These are phyloP conservation scores for Maniola hyperantus DNA, from an alignment of 2,888 invertebrate species.

Conservation along the genomic window DNA sequence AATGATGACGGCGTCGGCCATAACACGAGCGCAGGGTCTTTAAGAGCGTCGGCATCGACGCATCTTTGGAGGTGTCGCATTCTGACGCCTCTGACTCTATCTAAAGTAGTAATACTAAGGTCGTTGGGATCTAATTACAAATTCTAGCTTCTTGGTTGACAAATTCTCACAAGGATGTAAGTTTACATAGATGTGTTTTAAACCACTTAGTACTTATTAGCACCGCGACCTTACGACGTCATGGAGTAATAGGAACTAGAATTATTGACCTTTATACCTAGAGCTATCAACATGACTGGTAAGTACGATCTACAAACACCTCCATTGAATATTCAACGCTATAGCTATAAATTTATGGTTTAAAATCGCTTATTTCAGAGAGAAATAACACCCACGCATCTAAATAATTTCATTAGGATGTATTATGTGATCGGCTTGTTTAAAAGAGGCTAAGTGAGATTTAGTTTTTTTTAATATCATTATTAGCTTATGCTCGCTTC, in stretches of 20 bases:
- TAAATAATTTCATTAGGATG: conserved; percentile 14
- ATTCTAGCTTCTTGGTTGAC: too few species aligned
- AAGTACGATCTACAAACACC: not conserved
- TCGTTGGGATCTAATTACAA: too few species aligned
- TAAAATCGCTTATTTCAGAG: not conserved
- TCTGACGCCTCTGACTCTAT: too few species aligned
- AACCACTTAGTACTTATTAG: too few species aligned
- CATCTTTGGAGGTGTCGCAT: too few species aligned
- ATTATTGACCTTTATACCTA: conserved; percentile 28
- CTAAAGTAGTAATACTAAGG: too few species aligned
- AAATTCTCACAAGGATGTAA: too few species aligned
- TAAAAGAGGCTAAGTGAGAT: not conserved
- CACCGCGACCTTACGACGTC: conserved; percentile 12
- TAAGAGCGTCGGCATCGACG: too few species aligned
- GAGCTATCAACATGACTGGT: conserved; percentile 16
- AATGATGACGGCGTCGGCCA: too few species aligned
- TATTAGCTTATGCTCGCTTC: not conserved
- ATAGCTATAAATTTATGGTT: not conserved
- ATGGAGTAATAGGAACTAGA: conserved; percentile 28
- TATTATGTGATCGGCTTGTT: not conserved
- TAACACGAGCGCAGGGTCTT: too few species aligned
- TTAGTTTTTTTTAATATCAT: not conserved
- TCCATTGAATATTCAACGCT: not conserved
- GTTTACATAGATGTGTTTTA: too few species aligned
- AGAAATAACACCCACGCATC: conserved; percentile 1